Conservation (phyloP, 2,797 vertebrate genomes). For the Forpus xanthops region DNA sequence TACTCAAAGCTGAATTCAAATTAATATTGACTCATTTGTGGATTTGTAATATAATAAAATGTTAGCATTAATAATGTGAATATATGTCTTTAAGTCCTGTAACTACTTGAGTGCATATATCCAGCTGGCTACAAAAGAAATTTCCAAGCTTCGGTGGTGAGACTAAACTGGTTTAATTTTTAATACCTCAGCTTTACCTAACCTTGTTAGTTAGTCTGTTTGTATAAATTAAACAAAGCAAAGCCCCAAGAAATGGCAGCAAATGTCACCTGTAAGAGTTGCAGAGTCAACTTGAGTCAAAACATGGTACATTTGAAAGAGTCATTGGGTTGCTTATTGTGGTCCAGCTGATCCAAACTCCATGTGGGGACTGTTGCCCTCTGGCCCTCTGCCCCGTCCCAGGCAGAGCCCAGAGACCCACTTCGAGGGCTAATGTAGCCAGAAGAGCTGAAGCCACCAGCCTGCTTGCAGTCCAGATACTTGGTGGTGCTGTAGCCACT, state of each 20-base stretch:
- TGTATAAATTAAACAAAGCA: neutral
- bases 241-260: neutral
- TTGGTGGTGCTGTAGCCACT: neutral
- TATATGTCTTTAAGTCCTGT: neutral
- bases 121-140: neutral
- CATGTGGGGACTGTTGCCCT: neutral
- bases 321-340: neutral
- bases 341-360: neutral
- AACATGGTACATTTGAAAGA: neutral
- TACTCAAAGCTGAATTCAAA: neutral
- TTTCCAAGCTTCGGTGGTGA: neutral
- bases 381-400: neutral
- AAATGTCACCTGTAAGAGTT: neutral
- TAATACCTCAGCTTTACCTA: neutral
- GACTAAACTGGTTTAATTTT: neutral
- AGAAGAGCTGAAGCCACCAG: neutral
- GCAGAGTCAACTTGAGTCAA: neutral
- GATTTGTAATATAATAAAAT: neutral
- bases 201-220: neutral
- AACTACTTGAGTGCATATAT: neutral
- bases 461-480: neutral
- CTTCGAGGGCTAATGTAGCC: neutral
- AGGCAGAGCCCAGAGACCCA: neutral
- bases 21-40: neutral
- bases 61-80: neutral